These are phyloP conservation scores for Drymonia ruficornis DNA, from an alignment of 2,888 invertebrate species.

Conservation along the genomic window DNA sequence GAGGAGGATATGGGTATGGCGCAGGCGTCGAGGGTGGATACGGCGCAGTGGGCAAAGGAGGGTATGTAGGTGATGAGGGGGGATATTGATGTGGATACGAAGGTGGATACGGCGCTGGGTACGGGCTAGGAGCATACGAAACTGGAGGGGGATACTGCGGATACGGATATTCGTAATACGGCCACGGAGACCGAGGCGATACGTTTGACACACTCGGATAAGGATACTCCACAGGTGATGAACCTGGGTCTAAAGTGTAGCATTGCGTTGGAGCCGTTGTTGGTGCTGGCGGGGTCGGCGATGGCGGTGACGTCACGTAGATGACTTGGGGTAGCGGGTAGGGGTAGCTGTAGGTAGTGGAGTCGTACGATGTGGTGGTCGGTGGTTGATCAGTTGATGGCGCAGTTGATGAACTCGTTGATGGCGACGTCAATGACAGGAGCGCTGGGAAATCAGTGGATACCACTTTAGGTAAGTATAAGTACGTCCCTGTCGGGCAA, in stretches of 20 bases:
- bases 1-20: slow-evolving; percentile 21
- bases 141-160: slow-evolving; percentile 7
- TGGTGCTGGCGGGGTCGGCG: slow-evolving; percentile 39
- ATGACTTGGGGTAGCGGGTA: slow-evolving; percentile 50
- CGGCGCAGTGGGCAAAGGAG: slow-evolving; percentile 18
- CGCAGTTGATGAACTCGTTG: slow-evolving; percentile 31
- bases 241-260: slow-evolving; percentile 19
- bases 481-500: no score
- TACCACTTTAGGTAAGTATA: not conserved
- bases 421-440: slow-evolving; percentile 38
- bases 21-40: slow-evolving; percentile 25
- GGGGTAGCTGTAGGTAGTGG: slow-evolving; percentile 40
- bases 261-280: slow-evolving; percentile 15
- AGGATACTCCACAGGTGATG: slow-evolving; percentile 23
- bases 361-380: slow-evolving; percentile 40
- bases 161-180: slow-evolving; percentile 20
- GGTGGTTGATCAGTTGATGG: slow-evolving; percentile 36
- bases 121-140: slow-evolving; percentile 19
- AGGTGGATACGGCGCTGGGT: slow-evolving; percentile 35
- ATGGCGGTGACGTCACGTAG: slow-evolving; percentile 48
- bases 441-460: slow-evolving; percentile 39
- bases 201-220: slow-evolving; percentile 9
- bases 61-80: slow-evolving; percentile 18
- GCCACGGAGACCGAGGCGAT: slow-evolving; percentile 11
- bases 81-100: slow-evolving; percentile 15